These are phyloP conservation scores for Ganaspis brasiliensis DNA, from an alignment of 2,888 invertebrate genomes.

Conservation along the genomic window DNA sequence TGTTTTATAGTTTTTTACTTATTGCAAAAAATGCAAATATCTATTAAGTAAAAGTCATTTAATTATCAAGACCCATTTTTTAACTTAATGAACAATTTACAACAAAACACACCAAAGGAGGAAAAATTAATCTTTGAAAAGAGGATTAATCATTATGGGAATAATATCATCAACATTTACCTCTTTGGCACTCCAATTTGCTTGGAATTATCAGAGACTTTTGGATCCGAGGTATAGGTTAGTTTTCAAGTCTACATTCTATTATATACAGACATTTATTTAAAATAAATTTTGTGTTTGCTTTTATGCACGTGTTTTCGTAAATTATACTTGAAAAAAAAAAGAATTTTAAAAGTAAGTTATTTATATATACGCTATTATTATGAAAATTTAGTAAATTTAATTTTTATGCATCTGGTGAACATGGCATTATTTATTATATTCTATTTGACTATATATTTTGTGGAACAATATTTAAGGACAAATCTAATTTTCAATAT, in stretches of 20 bases:
- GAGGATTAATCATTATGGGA: constrained; percentile 59
- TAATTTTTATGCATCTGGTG: no score
- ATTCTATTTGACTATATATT: no score
- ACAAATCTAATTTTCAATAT: no score
- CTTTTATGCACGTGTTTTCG: no score
- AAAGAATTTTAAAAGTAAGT: no score
- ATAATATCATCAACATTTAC: constrained; percentile 71
- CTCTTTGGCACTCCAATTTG: constrained; percentile 67
- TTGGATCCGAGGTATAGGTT: constrained; percentile 71
- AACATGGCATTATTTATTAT: no score
- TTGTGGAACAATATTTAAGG: no score
- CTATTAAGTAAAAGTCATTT: neutral
- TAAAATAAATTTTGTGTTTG: no score
- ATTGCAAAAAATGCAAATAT: neutral
- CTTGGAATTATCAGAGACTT: constrained; percentile 71
- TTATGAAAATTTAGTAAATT: no score
- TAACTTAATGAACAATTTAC: neutral
- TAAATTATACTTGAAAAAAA: no score
- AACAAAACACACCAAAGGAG: neutral
- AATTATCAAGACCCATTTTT: neutral
- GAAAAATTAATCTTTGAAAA: neutral
- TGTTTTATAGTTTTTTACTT: neutral
- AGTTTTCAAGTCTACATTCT: constrained; percentile 4
- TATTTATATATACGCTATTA: no score
- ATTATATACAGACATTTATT: no score